Base-by-base conservation (phyloP, 2,888 invertebrate species). In the Sphecodes monilicornis region DNA sequence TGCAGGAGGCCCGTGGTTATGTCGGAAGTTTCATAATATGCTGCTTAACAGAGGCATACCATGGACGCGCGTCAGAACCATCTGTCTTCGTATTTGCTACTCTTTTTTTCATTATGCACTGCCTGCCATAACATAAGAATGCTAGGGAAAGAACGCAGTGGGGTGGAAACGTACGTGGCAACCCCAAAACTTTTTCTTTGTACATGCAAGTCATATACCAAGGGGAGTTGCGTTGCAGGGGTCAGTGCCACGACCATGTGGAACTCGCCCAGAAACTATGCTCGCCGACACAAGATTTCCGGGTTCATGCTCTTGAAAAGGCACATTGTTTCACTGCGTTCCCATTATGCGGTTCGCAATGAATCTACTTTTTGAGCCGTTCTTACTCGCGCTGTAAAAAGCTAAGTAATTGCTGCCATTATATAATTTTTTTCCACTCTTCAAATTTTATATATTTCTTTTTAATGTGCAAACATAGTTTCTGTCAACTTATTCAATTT, bases 171-270 rank as follows among this genome's bases (percentile, higher is more conserved):
- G 77, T 81, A 82, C 81, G 75, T 72, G 83, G 82, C 83, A 78
- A 80, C 79, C 84, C 88, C 89, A 64, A 90, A 90, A 90, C 76
- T 88, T 90, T 88, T 90, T 88, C 83, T 69, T 72, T 81, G 78
- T 84, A 81, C 80, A 88, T 90, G 89, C 89, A 90, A 80, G 82
- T 85, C 84, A 71, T 79, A 83, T 80, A 85, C 81, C 76, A 88
- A 78, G 82, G 85, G 82, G 83, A 85, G 85, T 82, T 80, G 76
- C 81, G 71, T 86, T 82, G 73, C 80, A 85, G 85, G 89, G 90
- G 90, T 90, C 90, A 90, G 87, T 89, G 88, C 83, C 84, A 86
- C 83, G 88, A 88, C 85, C 84, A 89, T 83, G 84, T 87, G 85
- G 84, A 83, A 77, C 79, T 84, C 80, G 60, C 26, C 66, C 78